Percentiles rank a stretch among this genome's conserved stretches.
phyloP scores from a whole-genome alignment of 2,797 vertebrate genomes.

The Tenualosa ilisha region DNA sequence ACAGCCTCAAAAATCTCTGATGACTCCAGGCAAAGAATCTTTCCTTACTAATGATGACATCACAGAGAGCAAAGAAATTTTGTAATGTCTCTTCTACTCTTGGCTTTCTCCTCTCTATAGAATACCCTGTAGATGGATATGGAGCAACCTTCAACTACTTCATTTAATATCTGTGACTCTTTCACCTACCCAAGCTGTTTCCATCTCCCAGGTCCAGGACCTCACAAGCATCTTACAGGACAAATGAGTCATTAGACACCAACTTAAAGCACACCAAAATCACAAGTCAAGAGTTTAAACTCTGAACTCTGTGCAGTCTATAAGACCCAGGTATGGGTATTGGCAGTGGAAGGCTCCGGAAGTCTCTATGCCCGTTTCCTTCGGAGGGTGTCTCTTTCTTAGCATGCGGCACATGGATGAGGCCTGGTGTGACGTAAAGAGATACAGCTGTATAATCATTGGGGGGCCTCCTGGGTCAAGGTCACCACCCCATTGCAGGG shows the following conservation, averaged over 20 bases:
- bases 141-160: not conserved
- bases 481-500: conserved; percentile 15
- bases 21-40: too few relatives aligned
- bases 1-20: too few relatives aligned
- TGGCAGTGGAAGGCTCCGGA: not conserved
- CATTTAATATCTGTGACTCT: too few relatives aligned
- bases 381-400: not conserved
- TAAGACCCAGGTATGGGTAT: not conserved
- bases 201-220: not conserved
- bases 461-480: not conserved
- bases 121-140: not conserved
- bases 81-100: not conserved
- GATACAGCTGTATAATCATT: conserved; percentile 5
- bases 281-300: not conserved
- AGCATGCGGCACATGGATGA: not conserved
- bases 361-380: not conserved
- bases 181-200: not conserved
- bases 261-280: not conserved
- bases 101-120: not conserved
- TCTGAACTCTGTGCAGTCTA: not conserved
- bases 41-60: too few relatives aligned
- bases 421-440: not conserved
- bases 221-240: not conserved
- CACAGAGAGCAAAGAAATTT: too few relatives aligned
- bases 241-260: not conserved